Conservation (phyloP, 2,797 vertebrate species). For the Ibycter americanus region DNA sequence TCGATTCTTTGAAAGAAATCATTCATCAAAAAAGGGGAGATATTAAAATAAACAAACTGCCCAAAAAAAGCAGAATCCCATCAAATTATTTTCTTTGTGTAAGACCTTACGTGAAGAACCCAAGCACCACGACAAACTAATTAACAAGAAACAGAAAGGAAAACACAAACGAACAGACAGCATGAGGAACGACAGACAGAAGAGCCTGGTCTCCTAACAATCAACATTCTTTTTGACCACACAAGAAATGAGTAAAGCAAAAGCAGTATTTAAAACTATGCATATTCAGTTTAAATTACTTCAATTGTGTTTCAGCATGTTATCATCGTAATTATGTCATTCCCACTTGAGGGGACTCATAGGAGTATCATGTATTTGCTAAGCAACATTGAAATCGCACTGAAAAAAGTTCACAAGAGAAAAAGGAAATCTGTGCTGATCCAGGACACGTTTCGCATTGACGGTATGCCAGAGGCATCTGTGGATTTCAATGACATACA, state of each 20-base stretch:
- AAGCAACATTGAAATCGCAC: neutral
- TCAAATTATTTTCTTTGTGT: no score
- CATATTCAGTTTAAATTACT: neutral
- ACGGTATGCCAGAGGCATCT: neutral
- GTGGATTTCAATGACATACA: neutral
- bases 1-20: neutral
- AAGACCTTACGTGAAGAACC: neutral
- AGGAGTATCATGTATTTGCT: neutral
- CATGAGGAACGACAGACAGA: neutral
- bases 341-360: neutral
- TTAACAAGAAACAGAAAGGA: neutral
- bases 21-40: neutral
- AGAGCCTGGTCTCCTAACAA: neutral
- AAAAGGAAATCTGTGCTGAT: neutral
- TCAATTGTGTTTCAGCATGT: neutral
- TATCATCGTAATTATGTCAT: neutral
- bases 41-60: neutral
- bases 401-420: neutral
- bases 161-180: neutral
- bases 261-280: neutral
- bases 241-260: neutral
- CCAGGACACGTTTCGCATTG: rapidly evolving
- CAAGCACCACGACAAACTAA: neutral
- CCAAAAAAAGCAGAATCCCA: neutral
- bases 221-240: neutral